Conservation (phyloP, 1,140 invertebrate species). For the Steinernema feltiae region DNA sequence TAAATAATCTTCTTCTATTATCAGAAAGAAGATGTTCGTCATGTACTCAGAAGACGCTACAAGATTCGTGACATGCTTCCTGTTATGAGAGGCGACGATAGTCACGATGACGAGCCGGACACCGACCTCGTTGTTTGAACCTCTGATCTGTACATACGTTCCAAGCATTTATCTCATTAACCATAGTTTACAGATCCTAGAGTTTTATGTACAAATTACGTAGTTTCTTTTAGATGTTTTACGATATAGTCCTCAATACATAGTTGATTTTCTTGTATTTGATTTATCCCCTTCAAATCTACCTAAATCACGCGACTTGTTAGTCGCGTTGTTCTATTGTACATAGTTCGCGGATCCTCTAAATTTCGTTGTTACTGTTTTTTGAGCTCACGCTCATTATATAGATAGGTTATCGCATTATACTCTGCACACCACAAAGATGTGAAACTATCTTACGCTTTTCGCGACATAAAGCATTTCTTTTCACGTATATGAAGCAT, state of each 20-base stretch:
- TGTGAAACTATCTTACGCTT: too few relatives aligned
- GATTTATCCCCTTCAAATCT: not conserved
- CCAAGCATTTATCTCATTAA: not conserved
- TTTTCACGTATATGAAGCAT: too few relatives aligned
- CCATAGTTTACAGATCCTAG: not conserved
- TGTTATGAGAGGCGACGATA: not conserved
- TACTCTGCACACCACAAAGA: too few relatives aligned
- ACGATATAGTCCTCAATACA: not conserved
- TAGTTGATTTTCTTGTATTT: too few relatives aligned
- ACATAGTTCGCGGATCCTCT: too few relatives aligned
- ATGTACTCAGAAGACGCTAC: slow-evolving; percentile 28
- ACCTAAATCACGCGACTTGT: not conserved
- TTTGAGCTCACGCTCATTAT: too few relatives aligned
- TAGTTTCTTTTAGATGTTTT: not conserved
- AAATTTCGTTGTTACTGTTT: too few relatives aligned
- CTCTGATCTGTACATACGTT: not conserved
- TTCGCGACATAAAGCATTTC: too few relatives aligned
- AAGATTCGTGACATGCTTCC: slow-evolving; percentile 30
- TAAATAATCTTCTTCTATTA: slow-evolving; percentile 18
- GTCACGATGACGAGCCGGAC: not conserved
- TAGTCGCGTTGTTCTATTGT: not conserved
- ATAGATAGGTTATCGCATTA: too few relatives aligned
- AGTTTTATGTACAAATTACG: slow-evolving; percentile 9
- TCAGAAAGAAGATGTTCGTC: slow-evolving; percentile 35
- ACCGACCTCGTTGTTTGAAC: not conserved